phyloP scores from a whole-genome alignment of 2,113 vertebrate species.

The Aythya baeri region DNA sequence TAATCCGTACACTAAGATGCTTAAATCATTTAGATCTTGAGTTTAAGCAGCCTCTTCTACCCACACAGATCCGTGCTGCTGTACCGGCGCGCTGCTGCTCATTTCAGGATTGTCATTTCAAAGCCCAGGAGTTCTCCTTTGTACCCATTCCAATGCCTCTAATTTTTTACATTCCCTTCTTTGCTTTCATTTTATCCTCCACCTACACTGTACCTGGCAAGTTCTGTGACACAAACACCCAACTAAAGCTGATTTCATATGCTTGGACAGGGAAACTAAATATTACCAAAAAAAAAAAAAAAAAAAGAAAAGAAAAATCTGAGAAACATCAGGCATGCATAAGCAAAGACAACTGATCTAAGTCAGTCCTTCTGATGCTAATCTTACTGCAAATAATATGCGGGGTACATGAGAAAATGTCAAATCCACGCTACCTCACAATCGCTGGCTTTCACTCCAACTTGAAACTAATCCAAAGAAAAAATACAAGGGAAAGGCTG shows the following conservation, averaged over 20 bases:
- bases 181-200: slow-evolving; percentile 34
- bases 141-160: not conserved
- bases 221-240: not conserved
- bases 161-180: not conserved
- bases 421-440: slow-evolving; percentile 25
- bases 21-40: slow-evolving; percentile 12
- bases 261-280: slow-evolving; percentile 10
- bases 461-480: slow-evolving; percentile 47
- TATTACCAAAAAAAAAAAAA: not conserved
- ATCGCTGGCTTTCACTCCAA: slow-evolving; percentile 43
- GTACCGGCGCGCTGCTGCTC: not conserved
- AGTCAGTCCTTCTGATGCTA: slow-evolving; percentile 44
- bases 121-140: not conserved
- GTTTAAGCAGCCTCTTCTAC: not conserved
- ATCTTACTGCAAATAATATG: slow-evolving; percentile 65
- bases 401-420: slow-evolving; percentile 56
- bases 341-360: slow-evolving; percentile 49
- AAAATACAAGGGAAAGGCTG: slow-evolving; percentile 37
- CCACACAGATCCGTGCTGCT: not conserved
- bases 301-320: not conserved
- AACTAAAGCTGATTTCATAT: not conserved
- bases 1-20: not conserved
- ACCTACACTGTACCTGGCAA: not conserved
- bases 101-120: not conserved
- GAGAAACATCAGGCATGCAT: not conserved